Evolutionary conservation across 2,113 vertebrate species (phyloP), one percentile per base, ranked within the genome.

Genomic region (Daubentonia madagascariensis): DNA sequence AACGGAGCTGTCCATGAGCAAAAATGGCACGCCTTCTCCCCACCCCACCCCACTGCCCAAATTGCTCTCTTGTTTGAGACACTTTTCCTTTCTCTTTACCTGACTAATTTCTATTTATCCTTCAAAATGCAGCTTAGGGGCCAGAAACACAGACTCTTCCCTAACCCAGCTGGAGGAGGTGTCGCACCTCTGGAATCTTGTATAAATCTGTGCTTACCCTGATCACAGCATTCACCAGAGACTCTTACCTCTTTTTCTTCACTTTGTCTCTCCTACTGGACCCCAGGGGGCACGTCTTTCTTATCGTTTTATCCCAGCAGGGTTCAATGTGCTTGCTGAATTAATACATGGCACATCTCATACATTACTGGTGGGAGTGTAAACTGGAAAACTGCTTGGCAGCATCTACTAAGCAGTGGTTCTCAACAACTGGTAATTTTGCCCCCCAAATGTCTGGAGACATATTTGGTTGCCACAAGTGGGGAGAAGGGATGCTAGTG

Each of bases 401-500:
- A 48, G n/a, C 0, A 59, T 23, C 59, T 40, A 35, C 50, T 50
- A 50, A 85, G 45, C 73, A 59, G 43, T 8, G 3, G 18, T 72
- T 61, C 68, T 40, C n/a, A 2, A 4, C 3, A 32, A 13, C 30
- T 12, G 22, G 61, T 13, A 61, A 72, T n/a, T 43, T 8, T 54
- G 50, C 8, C 43, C 59, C 75, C 57, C 16, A 28, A 63, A 37
- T 0, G 23, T 23, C 63, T 25, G 4, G 37, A 28, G 40, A 68
- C 13, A 16, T 0, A 3, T 13, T 0, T 63, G 6, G 1, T 6
- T 68, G 72, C 20, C 40, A 8, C n/a, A 68, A 30, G 1, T 0
- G 3, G 40, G 48, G 45, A 63, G 54, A 20, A 18, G 48, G 25
- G 2, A 7, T 25, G 67, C 5, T 28, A 0, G 2, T 43, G 12